phyloP scores from a whole-genome alignment of 2,888 invertebrate species.

The Apamea epomidion region DNA sequence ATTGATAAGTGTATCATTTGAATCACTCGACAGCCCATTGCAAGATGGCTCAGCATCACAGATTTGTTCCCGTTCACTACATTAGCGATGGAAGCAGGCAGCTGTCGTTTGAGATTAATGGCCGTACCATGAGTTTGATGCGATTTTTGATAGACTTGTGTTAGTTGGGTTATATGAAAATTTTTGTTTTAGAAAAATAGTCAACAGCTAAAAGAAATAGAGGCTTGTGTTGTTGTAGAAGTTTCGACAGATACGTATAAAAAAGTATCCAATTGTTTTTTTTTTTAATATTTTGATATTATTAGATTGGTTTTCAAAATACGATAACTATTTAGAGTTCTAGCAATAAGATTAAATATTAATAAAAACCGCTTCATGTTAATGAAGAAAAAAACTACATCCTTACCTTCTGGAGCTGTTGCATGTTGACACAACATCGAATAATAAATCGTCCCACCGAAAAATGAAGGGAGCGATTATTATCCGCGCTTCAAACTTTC shows the following conservation, averaged over 20 bases:
- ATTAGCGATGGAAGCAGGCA: constrained; percentile 79
- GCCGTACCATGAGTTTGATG: constrained; percentile 67
- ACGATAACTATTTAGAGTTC: no score
- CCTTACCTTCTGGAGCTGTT: constrained; percentile 13
- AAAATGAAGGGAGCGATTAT: constrained; percentile 44
- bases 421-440: background rate
- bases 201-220: background rate
- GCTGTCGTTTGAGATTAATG: constrained; percentile 61
- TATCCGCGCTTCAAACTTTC: constrained; percentile 44
- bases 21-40: constrained; percentile 43
- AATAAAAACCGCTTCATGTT: no score
- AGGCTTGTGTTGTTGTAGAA: background rate
- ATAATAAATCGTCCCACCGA: constrained; percentile 37
- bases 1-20: constrained; percentile 49
- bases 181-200: background rate
- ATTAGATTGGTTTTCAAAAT: background rate
- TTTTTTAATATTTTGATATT: background rate
- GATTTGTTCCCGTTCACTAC: constrained; percentile 78
- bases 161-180: background rate
- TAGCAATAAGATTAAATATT: background rate
- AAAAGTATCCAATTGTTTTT: no score
- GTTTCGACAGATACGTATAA: background rate
- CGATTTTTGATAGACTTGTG: constrained; percentile 20
- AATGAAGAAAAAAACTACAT: background rate
- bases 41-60: constrained; percentile 67